Evolutionary conservation across 2,113 vertebrate genomes (phyloP).

Genomic region (Plectropomus leopardus): DNA sequence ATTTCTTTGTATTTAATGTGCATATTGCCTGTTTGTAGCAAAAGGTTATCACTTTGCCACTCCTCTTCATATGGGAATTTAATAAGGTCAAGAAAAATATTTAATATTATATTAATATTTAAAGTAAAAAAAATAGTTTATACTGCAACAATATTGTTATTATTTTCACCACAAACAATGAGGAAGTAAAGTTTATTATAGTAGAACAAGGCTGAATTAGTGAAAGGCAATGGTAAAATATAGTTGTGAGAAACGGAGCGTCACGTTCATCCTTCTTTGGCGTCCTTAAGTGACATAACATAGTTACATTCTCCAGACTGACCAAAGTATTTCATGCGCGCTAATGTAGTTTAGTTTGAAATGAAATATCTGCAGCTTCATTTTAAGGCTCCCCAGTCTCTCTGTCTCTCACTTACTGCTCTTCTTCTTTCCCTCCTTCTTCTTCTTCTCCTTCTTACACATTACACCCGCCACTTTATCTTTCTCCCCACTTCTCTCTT

Average conservation of each 20-base stretch:
- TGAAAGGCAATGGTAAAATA: not conserved
- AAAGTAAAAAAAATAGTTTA: not conserved
- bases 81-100: not conserved
- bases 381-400: constrained; percentile 13
- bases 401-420: constrained; percentile 9
- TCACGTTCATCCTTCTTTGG: not conserved
- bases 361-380: constrained; percentile 47
- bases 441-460: constrained; percentile 21
- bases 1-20: no score
- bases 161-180: not conserved
- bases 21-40: not conserved
- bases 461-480: constrained; percentile 42
- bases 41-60: not conserved
- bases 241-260: not conserved
- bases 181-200: not conserved
- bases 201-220: not conserved
- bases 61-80: not conserved
- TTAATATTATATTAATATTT: not conserved
- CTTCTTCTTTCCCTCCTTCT: constrained; percentile 8
- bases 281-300: constrained; percentile 14
- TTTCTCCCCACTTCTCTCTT: constrained; percentile 19
- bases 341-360: constrained; percentile 60
- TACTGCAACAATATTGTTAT: not conserved
- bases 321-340: constrained; percentile 31
- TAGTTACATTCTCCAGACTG: constrained; percentile 20